These are phyloP conservation scores for Colius striatus DNA, from an alignment of 2,113 vertebrate species.

Conservation along the genomic window DNA sequence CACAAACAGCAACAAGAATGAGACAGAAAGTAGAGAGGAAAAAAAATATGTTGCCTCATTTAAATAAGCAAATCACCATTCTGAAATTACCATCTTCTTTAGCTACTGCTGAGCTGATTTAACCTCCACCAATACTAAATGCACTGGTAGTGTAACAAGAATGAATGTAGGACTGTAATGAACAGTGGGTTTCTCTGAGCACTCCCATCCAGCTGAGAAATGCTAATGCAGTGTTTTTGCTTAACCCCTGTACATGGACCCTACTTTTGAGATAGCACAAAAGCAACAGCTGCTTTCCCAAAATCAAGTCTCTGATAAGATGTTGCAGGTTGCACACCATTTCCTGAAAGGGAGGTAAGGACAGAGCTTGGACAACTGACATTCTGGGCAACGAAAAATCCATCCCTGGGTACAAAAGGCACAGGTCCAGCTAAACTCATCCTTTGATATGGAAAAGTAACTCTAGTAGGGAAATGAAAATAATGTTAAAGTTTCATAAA, in stretches of 20 bases:
- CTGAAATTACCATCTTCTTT: neutral
- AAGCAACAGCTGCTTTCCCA: neutral
- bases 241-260: neutral
- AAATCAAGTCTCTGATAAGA: conserved; percentile 21
- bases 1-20: neutral
- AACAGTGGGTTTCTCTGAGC: neutral
- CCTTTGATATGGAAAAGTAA: conserved; percentile 1
- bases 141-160: neutral
- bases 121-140: neutral
- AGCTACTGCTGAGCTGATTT: neutral
- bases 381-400: neutral
- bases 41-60: neutral
- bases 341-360: conserved; percentile 28
- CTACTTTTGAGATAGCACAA: neutral
- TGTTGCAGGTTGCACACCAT: neutral
- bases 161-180: rapidly evolving
- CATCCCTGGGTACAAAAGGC: neutral
- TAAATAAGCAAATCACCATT: neutral
- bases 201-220: neutral
- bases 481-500: neutral
- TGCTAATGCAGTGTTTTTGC: neutral
- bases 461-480: neutral
- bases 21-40: neutral
- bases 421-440: conserved; percentile 1
- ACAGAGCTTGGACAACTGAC: neutral